Conservation (phyloP, 2,797 vertebrate genomes). For the Miichthys miiuy region DNA sequence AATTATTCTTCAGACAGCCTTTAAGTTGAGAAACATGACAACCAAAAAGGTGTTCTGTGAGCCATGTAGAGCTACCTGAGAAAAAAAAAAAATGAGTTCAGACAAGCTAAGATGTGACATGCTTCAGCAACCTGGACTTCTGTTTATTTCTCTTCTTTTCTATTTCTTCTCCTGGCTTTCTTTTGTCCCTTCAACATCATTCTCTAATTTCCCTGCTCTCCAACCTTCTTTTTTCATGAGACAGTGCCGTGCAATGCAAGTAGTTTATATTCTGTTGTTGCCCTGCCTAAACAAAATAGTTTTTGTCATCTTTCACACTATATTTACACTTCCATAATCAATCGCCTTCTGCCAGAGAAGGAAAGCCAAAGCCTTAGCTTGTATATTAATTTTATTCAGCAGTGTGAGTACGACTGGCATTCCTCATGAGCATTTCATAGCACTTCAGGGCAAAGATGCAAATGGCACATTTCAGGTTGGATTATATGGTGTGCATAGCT, state of each 20-base stretch:
- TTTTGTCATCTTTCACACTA: conserved; percentile 49
- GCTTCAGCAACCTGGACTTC: conserved; percentile 1
- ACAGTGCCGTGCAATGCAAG: background rate
- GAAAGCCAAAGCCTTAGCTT: conserved; percentile 10
- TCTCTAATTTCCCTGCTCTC: conserved; percentile 9
- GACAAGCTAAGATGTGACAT: background rate
- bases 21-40: conserved; percentile 20
- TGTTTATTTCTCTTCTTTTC: background rate
- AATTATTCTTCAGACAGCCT: conserved; percentile 51
- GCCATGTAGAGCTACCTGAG: background rate
- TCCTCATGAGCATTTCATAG: conserved; percentile 50
- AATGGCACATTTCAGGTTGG: conserved; percentile 73
- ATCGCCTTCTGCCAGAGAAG: conserved; percentile 23
- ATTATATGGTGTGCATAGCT: conserved; percentile 57
- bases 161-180: background rate
- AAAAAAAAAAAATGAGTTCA: conserved; percentile 13
- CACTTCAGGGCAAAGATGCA: conserved; percentile 59
- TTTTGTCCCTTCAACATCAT: background rate
- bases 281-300: conserved; percentile 23
- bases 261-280: conserved; percentile 29
- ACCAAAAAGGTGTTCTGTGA: conserved; percentile 28
- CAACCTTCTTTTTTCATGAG: background rate
- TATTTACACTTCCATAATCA: conserved; percentile 47
- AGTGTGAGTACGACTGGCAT: conserved; percentile 27
- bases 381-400: conserved; percentile 37